Evolutionary conservation across 2,888 invertebrate genomes (phyloP).

Genomic region (Microplitis deprimator): DNA sequence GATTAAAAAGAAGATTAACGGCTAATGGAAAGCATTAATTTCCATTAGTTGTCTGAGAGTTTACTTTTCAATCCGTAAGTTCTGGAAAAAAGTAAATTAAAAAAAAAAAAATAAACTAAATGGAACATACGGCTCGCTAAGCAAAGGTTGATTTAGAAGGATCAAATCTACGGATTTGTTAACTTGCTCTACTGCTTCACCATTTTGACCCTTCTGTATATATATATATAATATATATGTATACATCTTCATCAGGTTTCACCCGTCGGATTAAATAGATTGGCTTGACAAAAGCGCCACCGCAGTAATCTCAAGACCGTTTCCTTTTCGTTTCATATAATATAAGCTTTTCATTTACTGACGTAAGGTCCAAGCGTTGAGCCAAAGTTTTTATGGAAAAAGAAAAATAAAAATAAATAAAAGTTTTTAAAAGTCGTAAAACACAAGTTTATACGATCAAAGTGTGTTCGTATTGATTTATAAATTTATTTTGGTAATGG

Average conservation of each 20-base stretch:
- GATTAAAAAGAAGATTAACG: not conserved
- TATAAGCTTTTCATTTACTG: slow-evolving; percentile 19
- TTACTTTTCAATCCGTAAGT: not conserved
- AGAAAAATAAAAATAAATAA: slow-evolving; percentile 1
- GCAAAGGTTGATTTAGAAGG: slow-evolving; percentile 28
- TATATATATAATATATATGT: slow-evolving; percentile 1
- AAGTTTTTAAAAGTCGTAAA: not conserved
- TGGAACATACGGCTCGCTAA: slow-evolving; percentile 2
- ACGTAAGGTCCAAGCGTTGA: not conserved
- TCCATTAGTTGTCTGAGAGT: not conserved
- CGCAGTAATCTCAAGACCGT: slow-evolving; percentile 37
- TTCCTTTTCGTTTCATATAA: slow-evolving; percentile 22
- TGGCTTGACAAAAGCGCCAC: slow-evolving; percentile 32
- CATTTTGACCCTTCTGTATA: slow-evolving; percentile 16
- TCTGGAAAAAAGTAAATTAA: not conserved
- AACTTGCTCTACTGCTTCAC: slow-evolving; percentile 25
- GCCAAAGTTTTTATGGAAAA: slow-evolving; percentile 9
- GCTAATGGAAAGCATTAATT: not conserved
- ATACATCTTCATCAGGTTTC: slow-evolving; percentile 27
- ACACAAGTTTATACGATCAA: not conserved
- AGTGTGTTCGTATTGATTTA: not conserved
- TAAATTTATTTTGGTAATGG: not conserved
- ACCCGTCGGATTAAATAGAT: slow-evolving; percentile 36
- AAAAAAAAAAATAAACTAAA: slow-evolving; percentile 20
- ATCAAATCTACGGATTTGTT: slow-evolving; percentile 32